Base-by-base conservation (phyloP, 2,888 invertebrate species). In the Ectobius pallidus region DNA sequence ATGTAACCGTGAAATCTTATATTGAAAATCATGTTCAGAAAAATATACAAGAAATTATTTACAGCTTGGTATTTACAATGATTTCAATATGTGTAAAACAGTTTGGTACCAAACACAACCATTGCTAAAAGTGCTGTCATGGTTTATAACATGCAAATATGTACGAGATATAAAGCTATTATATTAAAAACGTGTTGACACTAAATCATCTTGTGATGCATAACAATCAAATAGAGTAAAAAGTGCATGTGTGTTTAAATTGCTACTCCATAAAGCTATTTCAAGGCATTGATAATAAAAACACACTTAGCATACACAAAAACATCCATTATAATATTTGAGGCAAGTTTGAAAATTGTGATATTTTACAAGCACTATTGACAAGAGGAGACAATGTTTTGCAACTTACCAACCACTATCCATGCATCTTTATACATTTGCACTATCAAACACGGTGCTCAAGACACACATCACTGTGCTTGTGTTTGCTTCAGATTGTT, bases 1-100 rank as follows among this genome's bases (percentile, higher is more conserved):
- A 68, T 69, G 44, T 61, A 61, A 72, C 61, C 42, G 46, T 76
- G 74, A 73, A 69, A 58, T 75, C 69, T 76, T 75, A 74, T 74
- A 73, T 74, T 76, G 75, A 75, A 76, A 76, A 75, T 74, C 74
- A 76, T 76, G 74, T 72, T 76, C 74, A 75, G 76, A 76, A 76
- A 76, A 76, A 76, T 76, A 76, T 75, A 77, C 77, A 75, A 75
- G 70, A 75, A 77, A 73, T 72, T 77, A 77, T 77, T 68, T 77
- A 77, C 77, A 77, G 73, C 75, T 74, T 74, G 71, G 69, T 75
- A 74, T 74, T 73, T 75, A 73, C 72, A 73, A 74, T 71, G 44
- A 70, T 70, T 73, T 74, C 62, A 68, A 69, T 74, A 74, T 69
- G 74, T 74, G 74, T 69, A 71, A 74, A 74, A 74, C 65, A 74